Conservation (phyloP, 2,113 vertebrate genomes). For the Halcyon malimbica region DNA sequence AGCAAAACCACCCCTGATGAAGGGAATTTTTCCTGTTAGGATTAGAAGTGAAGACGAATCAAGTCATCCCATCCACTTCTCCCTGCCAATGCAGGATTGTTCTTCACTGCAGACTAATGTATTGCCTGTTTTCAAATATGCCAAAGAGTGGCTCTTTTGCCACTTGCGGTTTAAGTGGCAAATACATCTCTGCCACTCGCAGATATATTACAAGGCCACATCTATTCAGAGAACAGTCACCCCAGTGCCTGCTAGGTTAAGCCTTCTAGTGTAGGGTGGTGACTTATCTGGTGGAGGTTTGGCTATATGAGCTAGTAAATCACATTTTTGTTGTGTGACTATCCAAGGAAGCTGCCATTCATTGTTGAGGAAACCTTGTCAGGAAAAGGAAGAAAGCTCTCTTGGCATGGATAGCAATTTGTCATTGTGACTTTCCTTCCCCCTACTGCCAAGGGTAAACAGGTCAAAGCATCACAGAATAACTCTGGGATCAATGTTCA, state of each 20-base stretch:
- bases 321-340: slow-evolving; percentile 65
- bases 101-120: neutral
- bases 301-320: slow-evolving; percentile 56
- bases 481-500: slow-evolving; percentile 52
- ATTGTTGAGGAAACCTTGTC: slow-evolving; percentile 76
- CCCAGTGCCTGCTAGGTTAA: neutral
- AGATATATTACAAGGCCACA: neutral
- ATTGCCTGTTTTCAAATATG: neutral
- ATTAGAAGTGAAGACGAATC: neutral
- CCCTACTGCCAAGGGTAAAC: slow-evolving; percentile 65
- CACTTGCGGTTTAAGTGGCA: neutral
- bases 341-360: slow-evolving; percentile 76
- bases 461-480: slow-evolving; percentile 65
- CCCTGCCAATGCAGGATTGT: neutral
- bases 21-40: neutral
- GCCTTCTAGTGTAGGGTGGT: neutral
- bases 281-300: slow-evolving; percentile 25
- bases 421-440: slow-evolving; percentile 78
- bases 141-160: neutral
- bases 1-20: neutral
- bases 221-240: neutral
- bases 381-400: slow-evolving; percentile 79
- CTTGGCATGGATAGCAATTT: slow-evolving; percentile 71
- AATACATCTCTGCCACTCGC: neutral
- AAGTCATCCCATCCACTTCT: accelerated